Conservation (phyloP, 2,888 invertebrate species). For the Meteorus cinctellus region DNA sequence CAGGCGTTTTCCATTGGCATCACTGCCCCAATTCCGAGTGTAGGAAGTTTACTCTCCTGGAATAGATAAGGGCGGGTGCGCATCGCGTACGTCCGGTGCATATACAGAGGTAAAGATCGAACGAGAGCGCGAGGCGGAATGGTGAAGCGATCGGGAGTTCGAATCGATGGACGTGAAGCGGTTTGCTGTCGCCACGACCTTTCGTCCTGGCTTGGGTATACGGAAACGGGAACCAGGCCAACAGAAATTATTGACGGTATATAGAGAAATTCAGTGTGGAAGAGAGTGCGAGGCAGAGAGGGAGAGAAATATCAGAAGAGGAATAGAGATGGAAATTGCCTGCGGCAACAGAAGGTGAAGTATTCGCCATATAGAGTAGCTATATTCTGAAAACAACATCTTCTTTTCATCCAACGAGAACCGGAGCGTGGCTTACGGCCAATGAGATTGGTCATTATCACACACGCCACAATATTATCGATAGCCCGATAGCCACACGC, state of each 20-base stretch:
- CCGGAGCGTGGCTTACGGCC: conserved; percentile 10
- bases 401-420: conserved; percentile 17
- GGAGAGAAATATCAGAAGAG: neutral
- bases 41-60: conserved; percentile 40
- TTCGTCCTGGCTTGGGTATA: conserved; percentile 1
- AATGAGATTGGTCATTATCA: conserved; percentile 37
- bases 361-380: neutral
- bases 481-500: conserved; percentile 25
- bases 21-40: conserved; percentile 36
- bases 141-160: neutral
- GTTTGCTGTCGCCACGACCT: conserved; percentile 29
- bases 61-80: conserved; percentile 40
- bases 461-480: conserved; percentile 32
- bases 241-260: conserved; percentile 45
- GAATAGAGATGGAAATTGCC: neutral
- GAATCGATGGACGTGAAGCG: conserved; percentile 23
- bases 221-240: conserved; percentile 39
- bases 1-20: conserved; percentile 7
- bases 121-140: neutral
- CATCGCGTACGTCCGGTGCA: conserved; percentile 25
- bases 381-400: neutral
- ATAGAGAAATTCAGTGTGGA: conserved; percentile 4
- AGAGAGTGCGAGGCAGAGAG: neutral
- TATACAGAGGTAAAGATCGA: conserved; percentile 2
- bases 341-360: conserved; percentile 3